Evolutionary conservation across 2,888 invertebrate species (phyloP).

Genomic region (Crepidodera aurea): DNA sequence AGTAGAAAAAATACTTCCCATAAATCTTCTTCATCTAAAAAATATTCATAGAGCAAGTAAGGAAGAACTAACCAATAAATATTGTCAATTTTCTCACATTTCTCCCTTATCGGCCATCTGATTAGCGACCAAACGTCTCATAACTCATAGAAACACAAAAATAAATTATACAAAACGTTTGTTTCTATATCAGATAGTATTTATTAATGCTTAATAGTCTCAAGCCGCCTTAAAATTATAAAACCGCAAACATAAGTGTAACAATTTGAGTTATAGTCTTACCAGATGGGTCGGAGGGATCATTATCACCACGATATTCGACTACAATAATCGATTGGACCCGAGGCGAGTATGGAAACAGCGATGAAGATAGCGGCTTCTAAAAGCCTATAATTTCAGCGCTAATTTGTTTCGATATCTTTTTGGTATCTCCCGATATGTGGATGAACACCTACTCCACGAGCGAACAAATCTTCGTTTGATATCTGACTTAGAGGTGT

Average conservation of each 20-base stretch:
- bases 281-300: slow-evolving; percentile 55
- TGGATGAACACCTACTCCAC: slow-evolving; percentile 23
- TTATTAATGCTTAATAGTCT: slow-evolving; percentile 51
- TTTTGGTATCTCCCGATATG: slow-evolving; percentile 50
- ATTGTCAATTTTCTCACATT: slow-evolving; percentile 19
- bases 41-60: too few relatives aligned
- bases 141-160: slow-evolving; percentile 30
- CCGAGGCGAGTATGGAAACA: slow-evolving; percentile 52
- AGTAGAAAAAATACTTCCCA: too few relatives aligned
- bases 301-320: slow-evolving; percentile 58
- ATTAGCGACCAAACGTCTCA: slow-evolving; percentile 10
- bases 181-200: slow-evolving; percentile 45
- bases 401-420: slow-evolving; percentile 63
- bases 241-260: slow-evolving; percentile 58
- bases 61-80: not conserved
- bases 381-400: slow-evolving; percentile 62
- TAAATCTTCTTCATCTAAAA: too few relatives aligned
- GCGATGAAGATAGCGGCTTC: slow-evolving; percentile 57
- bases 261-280: slow-evolving; percentile 58
- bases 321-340: slow-evolving; percentile 61
- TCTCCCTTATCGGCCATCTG: slow-evolving; percentile 11
- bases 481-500: slow-evolving; percentile 5
- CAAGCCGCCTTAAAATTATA: slow-evolving; percentile 58
- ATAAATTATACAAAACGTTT: slow-evolving; percentile 38
- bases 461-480: slow-evolving; percentile 18